Percentiles rank a stretch among this genome's conserved stretches.
phyloP scores from a whole-genome alignment of 1,140 invertebrate genomes.

The Bacillus rossius region DNA sequence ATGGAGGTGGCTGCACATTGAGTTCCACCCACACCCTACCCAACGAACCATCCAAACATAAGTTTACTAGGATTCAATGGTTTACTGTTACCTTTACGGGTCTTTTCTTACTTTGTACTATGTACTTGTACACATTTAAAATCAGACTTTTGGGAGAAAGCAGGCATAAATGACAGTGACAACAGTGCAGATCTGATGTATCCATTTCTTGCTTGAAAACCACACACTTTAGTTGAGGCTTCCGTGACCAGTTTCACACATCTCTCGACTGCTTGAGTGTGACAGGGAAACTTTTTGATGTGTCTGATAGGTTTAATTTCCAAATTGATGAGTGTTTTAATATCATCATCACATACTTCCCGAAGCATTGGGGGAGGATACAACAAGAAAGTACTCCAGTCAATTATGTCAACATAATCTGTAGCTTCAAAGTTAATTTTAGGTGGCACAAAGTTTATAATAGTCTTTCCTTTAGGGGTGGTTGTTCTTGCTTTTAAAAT shows the following conservation, averaged over 20 bases:
- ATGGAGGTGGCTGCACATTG: too few relatives aligned
- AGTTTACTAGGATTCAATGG: too few relatives aligned
- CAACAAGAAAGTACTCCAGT: conserved; percentile 13
- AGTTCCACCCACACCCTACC: too few relatives aligned
- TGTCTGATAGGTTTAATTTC: not conserved
- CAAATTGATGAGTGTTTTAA: conserved; percentile 10
- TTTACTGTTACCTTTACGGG: not conserved
- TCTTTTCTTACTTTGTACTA: not conserved
- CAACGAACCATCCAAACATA: too few relatives aligned
- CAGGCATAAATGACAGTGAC: conserved; percentile 18
- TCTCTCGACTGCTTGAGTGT: conserved; percentile 2
- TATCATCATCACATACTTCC: conserved; percentile 17
- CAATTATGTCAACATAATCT: conserved; percentile 21
- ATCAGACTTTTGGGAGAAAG: conserved; percentile 4
- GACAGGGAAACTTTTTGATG: conserved; percentile 11
- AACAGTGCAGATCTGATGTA: conserved; percentile 13
- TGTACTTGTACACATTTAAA: conserved; percentile 6
- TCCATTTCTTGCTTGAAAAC: conserved; percentile 15
- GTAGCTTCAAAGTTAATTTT: too few relatives aligned
- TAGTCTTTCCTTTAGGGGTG: not conserved
- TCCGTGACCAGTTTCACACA: conserved; percentile 16
- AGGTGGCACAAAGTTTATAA: conserved; percentile 19
- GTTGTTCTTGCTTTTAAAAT: conserved; percentile 22
- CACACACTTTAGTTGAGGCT: conserved; percentile 17
- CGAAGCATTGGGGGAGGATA: conserved; percentile 17